A percentile compares a stretch with the other conserved stretches of the same genome.
phyloP scores from a whole-genome alignment of 2,113 vertebrate genomes.

The Phyllostomus discolor region DNA sequence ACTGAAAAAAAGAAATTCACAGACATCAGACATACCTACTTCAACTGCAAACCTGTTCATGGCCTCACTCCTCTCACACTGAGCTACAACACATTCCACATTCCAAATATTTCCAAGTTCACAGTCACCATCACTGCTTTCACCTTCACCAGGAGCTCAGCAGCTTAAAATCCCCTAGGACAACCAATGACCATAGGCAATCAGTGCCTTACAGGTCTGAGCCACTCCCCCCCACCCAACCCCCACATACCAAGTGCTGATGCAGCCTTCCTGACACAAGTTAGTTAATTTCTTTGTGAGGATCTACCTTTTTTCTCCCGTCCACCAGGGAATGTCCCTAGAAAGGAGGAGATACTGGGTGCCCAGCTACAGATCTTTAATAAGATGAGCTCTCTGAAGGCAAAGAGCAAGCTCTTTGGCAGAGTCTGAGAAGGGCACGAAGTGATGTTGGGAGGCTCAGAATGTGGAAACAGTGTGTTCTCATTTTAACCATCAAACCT shows the following conservation, averaged over 20 bases:
- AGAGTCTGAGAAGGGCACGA: neutral
- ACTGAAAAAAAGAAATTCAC: neutral
- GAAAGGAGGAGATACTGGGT: neutral
- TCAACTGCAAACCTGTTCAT: neutral
- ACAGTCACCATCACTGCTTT: neutral
- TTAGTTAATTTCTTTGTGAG: neutral
- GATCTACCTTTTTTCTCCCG: neutral
- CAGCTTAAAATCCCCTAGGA: neutral
- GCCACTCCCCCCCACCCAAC: fast-evolving
- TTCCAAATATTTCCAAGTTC: neutral
- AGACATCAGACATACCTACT: neutral
- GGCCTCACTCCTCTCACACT: neutral
- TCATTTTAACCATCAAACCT: neutral
- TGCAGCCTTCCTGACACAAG: neutral
- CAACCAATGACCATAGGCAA: neutral
- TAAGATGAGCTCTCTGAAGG: neutral
- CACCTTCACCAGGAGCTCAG: neutral
- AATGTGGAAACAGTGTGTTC: neutral
- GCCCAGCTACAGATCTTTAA: neutral
- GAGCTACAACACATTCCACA: neutral
- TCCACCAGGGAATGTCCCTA: neutral
- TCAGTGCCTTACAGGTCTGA: neutral
- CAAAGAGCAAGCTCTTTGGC: neutral
- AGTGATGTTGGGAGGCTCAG: neutral
- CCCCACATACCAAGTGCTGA: neutral